Evolutionary conservation across 2,113 vertebrate species (phyloP), one percentile per base, ranked within the genome.

Genomic region (Ophthalmolycus amberensis): DNA sequence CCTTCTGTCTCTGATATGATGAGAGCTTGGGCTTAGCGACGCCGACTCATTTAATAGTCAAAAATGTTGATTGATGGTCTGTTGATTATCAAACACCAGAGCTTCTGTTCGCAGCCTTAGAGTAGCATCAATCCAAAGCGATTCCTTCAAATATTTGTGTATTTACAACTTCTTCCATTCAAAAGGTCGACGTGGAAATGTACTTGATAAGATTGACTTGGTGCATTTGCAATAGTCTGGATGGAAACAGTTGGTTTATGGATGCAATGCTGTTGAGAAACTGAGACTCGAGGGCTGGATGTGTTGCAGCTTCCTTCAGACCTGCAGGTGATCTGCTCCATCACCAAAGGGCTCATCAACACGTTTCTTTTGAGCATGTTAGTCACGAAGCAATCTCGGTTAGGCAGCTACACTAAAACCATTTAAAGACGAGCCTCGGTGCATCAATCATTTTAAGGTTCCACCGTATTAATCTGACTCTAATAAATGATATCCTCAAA

Each of bases 41-140:
- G 3, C 22, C 18, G 50, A 52, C 8, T 14, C 12, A 15, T 52
- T 37, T 14, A 70, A 52, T 9, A 25, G 27, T 70, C 6, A 16
- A 14, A 15, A 60, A 60, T 56, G 22, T 58, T 58, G 52, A 71
- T 18, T 40, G 34, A 38, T 52, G 5, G 0, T 34, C 12, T 48
- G 38, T 25, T 64, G 27, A 75, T 75, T 60, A 71, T 70, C 56
- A 65, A 74, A 83, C 34, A 25, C 25, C 25, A 42, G 2, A 11
- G 29, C 7, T 58, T 64, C 22, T 62, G 32, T n/a, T 46, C 50
- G 1, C 37, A 25, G 11, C 5, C 16, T 16, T 6, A 58, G 20
- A 62, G 12, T 3, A 11, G 27, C 22, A 2, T 60, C 9, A 42
- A 72, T 58, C 20, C 1, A 44, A 34, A 42, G 46, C 5, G 16